Evolutionary conservation across 1,140 invertebrate species (phyloP), one percentile per base, ranked within the genome.

Genomic region (Marisa cornuarietis): DNA sequence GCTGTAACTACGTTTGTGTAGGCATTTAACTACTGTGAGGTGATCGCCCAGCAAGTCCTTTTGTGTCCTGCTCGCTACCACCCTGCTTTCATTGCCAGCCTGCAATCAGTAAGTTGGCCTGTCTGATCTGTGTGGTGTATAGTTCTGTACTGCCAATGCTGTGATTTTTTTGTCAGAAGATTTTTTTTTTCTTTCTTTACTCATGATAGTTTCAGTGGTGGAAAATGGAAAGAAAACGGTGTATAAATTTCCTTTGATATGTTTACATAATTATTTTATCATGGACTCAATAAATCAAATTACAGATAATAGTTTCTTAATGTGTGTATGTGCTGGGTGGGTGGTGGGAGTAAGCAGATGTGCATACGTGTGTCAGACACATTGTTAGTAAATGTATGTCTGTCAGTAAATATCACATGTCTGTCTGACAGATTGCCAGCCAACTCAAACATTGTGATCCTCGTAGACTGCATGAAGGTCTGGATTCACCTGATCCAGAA

Each of bases 361-460:
- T 54, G 52, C 14, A 68, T 24, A 9, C n/a, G n/a, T 24, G n/a
- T 24, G 7, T 68, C 7, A 68, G n/a, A 2, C 66, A 16, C 1
- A 1, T 42, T 42, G 24, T 69, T 22, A 69, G n/a, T 42, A 54
- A 73, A 73, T 14, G 8, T 14, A 54, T 73, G 18, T 42, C 51
- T 54, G 52, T n/a, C 52, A 73, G 31, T 42, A 73, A 49, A 52
- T n/a, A 73, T 54, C 13, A 9, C 5, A 24, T 78, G 24, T 79
- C 26, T 82, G 80, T 42, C 83, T 20, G 82, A 18, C 80, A 92
- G 81, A 88, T 96, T 79, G 94, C 94, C 2, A 94, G 94, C 85
- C 92, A 94, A 79, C 92, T 98, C 68, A 96, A 96, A 88, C 95
- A 95, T 87, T 93, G 94, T 84, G 96, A 98, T 92, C 95, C 95